Evolutionary conservation across 2,113 vertebrate genomes (phyloP), one percentile per base, ranked within the genome.

Genomic region (Myotis yumanensis): DNA sequence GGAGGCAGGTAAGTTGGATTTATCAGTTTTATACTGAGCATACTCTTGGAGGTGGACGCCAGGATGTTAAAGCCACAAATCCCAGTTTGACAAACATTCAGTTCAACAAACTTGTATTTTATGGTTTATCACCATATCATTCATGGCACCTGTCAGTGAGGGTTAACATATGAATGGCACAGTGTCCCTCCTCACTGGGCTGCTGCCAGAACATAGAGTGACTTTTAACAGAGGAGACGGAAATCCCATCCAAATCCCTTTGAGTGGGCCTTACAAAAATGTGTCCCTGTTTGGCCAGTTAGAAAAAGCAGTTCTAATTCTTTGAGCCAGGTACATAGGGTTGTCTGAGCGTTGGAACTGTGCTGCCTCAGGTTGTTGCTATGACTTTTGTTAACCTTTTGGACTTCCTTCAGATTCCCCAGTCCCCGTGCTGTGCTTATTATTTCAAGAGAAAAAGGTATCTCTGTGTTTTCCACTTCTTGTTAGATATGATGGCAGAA

Each of bases 401-500:
- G 62, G 72, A 66, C 80, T 79, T 59, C 68, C 85, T 88, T 72
- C 75, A 83, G 77, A 57, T 69, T 92, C 77, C 8, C 14, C 76
- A 64, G 68, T n/a, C 54, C 66, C 25, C 20, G 48, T 82, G 51
- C n/a, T 68, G 2, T n/a, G 11, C 54, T 64, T 90, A 43, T 80
- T 96, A 95, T 88, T 95, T 72, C 90, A 89, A 89, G 62, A 86
- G 51, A 72, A 73, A 54, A 4, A 32, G n/a, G 80, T 48, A 46
- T 75, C 48, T 94, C 57, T 90, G 40, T 43, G 57, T 64, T 43
- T 71, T 16, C 64, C 71, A n/a, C 23, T 1, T 88, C 52, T 75
- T 92, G 76, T 90, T 92, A 86, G 69, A 90, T 23, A 86, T 30
- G 77, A 94, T 95, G 96, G 92, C 92, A 93, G 77, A 90, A 93